A percentile compares a stretch with the other conserved stretches of the same genome.
Evolutionary conservation across 2,797 vertebrate genomes (phyloP).

Genomic region (Tapirus indicus): DNA sequence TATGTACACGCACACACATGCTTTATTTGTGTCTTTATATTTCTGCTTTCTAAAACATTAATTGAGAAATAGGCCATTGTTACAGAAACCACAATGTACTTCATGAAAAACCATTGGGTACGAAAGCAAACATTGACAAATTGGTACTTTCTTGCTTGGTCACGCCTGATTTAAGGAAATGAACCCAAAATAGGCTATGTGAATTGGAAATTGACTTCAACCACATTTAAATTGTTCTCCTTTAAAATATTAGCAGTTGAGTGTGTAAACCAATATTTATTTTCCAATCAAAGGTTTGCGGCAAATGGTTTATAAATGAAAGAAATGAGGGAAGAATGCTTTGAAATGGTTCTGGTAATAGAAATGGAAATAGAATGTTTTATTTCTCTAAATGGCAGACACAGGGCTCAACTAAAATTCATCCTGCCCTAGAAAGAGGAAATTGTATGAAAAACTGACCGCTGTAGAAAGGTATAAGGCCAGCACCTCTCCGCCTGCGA

Average conservation of each 20-base stretch:
- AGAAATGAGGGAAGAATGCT: constrained; percentile 53
- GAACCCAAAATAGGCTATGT: constrained; percentile 83
- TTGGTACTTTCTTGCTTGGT: constrained; percentile 73
- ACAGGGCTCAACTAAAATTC: background rate
- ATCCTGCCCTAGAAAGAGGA: background rate
- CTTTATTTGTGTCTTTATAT: background rate
- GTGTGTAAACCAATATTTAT: constrained; percentile 74
- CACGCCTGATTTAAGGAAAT: constrained; percentile 80
- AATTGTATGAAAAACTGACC: background rate
- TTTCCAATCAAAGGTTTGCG: constrained; percentile 74
- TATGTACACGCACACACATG: background rate
- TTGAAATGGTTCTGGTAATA: constrained; percentile 51
- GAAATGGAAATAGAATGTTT: constrained; percentile 62
- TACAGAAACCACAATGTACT: constrained; percentile 22
- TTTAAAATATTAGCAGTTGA: constrained; percentile 74
- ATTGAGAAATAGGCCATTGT: constrained; percentile 65
- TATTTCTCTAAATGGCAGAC: constrained; percentile 59
- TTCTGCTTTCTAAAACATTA: constrained; percentile 52
- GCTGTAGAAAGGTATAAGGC: background rate
- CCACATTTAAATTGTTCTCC: constrained; percentile 69
- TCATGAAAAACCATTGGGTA: constrained; percentile 42
- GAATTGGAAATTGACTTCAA: constrained; percentile 83
- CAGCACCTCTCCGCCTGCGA: background rate
- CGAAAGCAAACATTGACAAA: constrained; percentile 72
- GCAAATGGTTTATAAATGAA: constrained; percentile 65